phyloP scores from a whole-genome alignment of 53 echinoderm and acorn worm genomes.

The Apostichopus leukothele region DNA sequence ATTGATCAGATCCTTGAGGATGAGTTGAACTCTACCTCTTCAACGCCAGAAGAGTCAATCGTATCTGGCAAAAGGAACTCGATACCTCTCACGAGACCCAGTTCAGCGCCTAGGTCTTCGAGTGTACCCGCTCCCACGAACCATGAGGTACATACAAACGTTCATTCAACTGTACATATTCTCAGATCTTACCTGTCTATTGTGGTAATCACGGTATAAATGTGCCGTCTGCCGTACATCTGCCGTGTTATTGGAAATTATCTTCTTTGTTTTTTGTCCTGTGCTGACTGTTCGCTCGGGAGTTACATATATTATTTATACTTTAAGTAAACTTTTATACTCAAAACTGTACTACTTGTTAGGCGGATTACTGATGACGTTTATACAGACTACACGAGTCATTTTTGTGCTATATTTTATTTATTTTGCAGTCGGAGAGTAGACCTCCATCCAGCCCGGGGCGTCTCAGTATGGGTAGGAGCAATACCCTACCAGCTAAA shows the following conservation, averaged over 20 bases:
- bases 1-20: slow-evolving; percentile 84
- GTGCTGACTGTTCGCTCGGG: too few species aligned
- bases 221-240: too few species aligned
- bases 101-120: slow-evolving; percentile 78
- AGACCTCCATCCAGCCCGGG: slow-evolving; percentile 75
- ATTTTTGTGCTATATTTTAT: not conserved
- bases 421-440: slow-evolving; percentile 29
- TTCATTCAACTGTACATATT: too few species aligned
- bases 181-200: too few species aligned
- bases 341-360: too few species aligned
- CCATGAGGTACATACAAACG: slow-evolving; percentile 29
- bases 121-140: slow-evolving; percentile 77
- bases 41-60: slow-evolving; percentile 71
- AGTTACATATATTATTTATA: too few species aligned
- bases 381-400: too few species aligned
- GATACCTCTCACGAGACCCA: slow-evolving; percentile 80
- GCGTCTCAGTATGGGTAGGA: slow-evolving; percentile 71
- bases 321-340: too few species aligned
- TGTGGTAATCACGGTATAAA: too few species aligned
- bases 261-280: too few species aligned
- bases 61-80: slow-evolving; percentile 78
- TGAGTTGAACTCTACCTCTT: slow-evolving; percentile 56
- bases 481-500: slow-evolving; percentile 72
- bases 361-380: too few species aligned
- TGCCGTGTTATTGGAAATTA: too few species aligned